These are phyloP conservation scores for Gymnogyps californianus DNA, from an alignment of 2,113 vertebrate species.

Conservation along the genomic window DNA sequence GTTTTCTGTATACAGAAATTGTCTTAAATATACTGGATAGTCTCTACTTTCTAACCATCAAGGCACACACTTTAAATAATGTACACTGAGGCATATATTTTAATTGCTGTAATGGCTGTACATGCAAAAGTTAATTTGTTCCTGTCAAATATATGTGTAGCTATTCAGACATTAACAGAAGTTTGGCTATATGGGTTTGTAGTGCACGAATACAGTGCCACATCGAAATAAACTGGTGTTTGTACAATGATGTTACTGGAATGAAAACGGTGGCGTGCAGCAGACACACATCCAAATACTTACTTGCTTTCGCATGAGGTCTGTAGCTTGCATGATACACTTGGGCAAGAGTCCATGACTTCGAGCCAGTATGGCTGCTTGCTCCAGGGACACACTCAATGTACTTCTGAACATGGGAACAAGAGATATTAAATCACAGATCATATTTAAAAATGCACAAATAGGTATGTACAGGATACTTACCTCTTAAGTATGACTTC, in stretches of 20 bases:
- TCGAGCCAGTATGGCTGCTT: constrained; percentile 87
- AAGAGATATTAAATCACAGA: not conserved
- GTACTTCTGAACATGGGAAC: constrained; percentile 78
- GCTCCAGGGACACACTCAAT: constrained; percentile 90
- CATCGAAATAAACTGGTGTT: not conserved
- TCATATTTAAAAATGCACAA: not conserved
- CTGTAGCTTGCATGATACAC: constrained; percentile 96
- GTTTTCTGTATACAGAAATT: not conserved
- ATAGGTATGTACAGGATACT: not conserved
- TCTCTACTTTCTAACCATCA: not conserved
- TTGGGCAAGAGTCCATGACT: constrained; percentile 93
- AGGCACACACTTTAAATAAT: not conserved
- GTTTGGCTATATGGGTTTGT: not conserved
- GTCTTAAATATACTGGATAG: not conserved
- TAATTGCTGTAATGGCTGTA: not conserved
- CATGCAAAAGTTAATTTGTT: not conserved
- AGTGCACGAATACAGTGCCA: not conserved
- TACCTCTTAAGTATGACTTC: not conserved
- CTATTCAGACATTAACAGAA: not conserved
- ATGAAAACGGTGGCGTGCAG: fast-evolving
- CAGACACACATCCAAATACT: not conserved
- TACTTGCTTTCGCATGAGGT: constrained; percentile 98
- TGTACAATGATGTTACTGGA: not conserved
- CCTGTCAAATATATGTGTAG: not conserved
- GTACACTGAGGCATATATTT: not conserved